phyloP scores from a whole-genome alignment of 2,797 vertebrate species.

The Perodicticus potto region DNA sequence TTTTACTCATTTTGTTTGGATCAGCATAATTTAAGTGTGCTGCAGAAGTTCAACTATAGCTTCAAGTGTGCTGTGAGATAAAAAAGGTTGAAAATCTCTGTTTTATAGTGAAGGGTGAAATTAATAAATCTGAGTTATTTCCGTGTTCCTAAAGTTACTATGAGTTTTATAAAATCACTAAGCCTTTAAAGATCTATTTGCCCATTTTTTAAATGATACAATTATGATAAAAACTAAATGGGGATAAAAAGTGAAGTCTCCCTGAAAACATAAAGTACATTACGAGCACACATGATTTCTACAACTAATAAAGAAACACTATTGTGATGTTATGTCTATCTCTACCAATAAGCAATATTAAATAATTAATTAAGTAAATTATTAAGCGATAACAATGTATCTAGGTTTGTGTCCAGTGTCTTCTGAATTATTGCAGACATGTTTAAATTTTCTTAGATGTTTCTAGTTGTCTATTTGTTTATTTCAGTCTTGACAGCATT shows the following conservation, averaged over 20 bases:
- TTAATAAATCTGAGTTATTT: constrained; percentile 38
- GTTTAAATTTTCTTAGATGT: background rate
- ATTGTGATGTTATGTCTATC: background rate
- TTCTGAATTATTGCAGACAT: background rate
- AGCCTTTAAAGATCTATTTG: constrained; percentile 3
- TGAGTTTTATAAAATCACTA: constrained; percentile 20
- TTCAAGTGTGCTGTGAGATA: too few relatives aligned
- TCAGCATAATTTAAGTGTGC: too few relatives aligned
- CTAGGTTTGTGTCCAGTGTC: background rate
- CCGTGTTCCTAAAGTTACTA: background rate
- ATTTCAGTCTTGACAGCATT: background rate
- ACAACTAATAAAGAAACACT: background rate
- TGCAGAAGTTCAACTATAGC: too few relatives aligned
- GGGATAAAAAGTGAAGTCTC: background rate
- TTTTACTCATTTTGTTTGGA: too few relatives aligned
- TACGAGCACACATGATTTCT: background rate
- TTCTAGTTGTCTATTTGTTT: background rate
- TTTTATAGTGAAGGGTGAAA: background rate
- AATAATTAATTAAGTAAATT: background rate
- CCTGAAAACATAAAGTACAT: background rate
- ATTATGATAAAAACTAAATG: background rate
- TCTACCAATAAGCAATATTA: background rate
- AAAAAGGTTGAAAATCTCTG: too few relatives aligned
- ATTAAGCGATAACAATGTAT: background rate
- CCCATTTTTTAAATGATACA: background rate